A percentile compares a stretch with the other conserved stretches of the same genome.
Conservation (phyloP, 2,113 vertebrate species). For the Crotalus viridis region DNA sequence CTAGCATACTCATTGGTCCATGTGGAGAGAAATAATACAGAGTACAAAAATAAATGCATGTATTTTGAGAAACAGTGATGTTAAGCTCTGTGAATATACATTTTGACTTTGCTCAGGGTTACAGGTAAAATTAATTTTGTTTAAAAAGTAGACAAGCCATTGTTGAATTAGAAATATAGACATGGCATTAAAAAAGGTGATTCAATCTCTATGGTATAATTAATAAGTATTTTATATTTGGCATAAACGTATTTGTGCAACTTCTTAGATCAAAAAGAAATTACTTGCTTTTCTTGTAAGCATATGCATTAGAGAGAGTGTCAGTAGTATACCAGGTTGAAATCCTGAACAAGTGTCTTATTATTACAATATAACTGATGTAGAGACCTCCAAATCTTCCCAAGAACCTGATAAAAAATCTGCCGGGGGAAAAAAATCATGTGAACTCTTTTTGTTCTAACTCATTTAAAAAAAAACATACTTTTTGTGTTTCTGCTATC, state of each 20-base stretch:
- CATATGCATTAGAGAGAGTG: background rate
- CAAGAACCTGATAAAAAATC: background rate
- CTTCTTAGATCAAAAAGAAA: constrained; percentile 9
- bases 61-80: constrained; percentile 21
- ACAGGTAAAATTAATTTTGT: background rate
- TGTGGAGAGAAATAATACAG: constrained; percentile 3
- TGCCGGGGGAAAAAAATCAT: background rate
- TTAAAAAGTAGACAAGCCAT: background rate
- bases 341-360: background rate
- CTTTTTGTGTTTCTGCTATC: background rate
- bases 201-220: constrained; percentile 34
- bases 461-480: background rate
- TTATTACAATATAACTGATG: background rate
- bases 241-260: constrained; percentile 20
- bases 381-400: background rate
- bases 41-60: constrained; percentile 11
- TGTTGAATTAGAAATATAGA: constrained; percentile 24
- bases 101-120: background rate
- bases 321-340: background rate
- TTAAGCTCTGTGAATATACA: constrained; percentile 1
- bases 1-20: background rate
- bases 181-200: constrained; percentile 27
- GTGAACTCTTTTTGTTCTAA: background rate
- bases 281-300: background rate
- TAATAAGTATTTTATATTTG: constrained; percentile 37